Base-by-base conservation (phyloP, 2,797 vertebrate species). In the Myripristis jacobus region DNA sequence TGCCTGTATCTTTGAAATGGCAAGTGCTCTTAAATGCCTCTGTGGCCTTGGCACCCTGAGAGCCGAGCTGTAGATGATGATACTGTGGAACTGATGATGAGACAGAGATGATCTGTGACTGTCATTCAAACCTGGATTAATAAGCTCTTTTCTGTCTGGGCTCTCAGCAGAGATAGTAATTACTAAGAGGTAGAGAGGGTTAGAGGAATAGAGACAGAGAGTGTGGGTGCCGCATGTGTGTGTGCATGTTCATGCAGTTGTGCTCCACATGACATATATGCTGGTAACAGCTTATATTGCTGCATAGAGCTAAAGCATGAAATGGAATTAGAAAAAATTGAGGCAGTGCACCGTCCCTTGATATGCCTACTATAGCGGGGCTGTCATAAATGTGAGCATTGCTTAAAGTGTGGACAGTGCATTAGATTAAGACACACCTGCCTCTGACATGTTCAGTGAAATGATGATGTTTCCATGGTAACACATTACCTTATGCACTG, bases 131-230 rank as follows among this genome's bases (percentile, higher is more conserved):
- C 64, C 58, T 3, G 31, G 41, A 69, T 73, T 81, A 77, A 77
- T 86, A 74, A 88, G 68, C 70, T 66, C 79, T 82, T 85, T 85
- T 89, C 75, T 76, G 54, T 38, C 56, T 41, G 31, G 55, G 54
- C 53, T 81, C 58, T 81, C 65, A 73, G 72, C 59, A 71, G 58
- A 50, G 51, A 60, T 73, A 66, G 46, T 79, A 83, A 86, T 56
- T 57, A 43, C 38, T 22, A 22, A 47, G 41, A 19, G 22, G 44
- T 46, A 44, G 16, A 19, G 25, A 13, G 25, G 9, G 25, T 24
- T 6, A 13, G 62, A 16, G 10, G 11, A 47, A 67, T 73, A 81
- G 61, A 72, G 59, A 56, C 47, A 67, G 60, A 75, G 29, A 24
- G 38, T 15, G 38, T 44, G 62, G 19, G 58, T 18, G 41, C 31